Percentiles rank a stretch among this genome's conserved stretches.
Evolutionary conservation across 2,113 vertebrate genomes (phyloP).

Genomic region (Siphamia tubifer): DNA sequence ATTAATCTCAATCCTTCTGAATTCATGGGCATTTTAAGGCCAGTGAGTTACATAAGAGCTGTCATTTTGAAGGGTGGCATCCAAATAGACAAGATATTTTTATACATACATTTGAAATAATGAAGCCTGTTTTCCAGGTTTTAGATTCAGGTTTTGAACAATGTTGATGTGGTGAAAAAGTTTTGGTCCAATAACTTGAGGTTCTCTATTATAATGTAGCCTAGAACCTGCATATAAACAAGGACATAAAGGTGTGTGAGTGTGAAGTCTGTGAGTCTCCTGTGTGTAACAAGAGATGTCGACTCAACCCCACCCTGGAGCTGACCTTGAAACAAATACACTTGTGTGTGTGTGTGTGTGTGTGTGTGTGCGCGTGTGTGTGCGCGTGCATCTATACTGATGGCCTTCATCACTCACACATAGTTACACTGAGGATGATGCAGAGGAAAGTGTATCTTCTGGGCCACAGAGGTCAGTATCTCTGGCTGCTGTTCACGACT

Average conservation of each 20-base stretch:
- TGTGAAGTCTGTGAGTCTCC: conserved; percentile 15
- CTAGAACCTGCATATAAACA: conserved; percentile 5
- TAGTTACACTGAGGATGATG: conserved; percentile 8
- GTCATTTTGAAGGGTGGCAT: too few relatives aligned
- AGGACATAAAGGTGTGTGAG: background rate
- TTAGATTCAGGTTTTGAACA: background rate
- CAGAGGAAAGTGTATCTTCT: conserved; percentile 5
- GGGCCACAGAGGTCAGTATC: background rate
- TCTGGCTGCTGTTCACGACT: background rate
- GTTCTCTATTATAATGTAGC: conserved; percentile 10
- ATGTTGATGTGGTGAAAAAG: background rate
- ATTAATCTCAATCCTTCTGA: too few relatives aligned
- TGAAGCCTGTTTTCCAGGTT: background rate
- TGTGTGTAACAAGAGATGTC: conserved; percentile 65
- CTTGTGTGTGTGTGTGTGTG: background rate
- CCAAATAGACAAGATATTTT: too few relatives aligned
- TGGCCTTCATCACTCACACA: conserved; percentile 17
- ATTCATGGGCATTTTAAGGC: too few relatives aligned
- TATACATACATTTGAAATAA: background rate
- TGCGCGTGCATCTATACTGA: background rate
- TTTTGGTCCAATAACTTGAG: background rate
- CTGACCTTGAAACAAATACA: conserved; percentile 70
- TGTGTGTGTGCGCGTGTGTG: background rate
- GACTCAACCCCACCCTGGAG: conserved; percentile 33
- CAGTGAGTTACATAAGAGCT: too few relatives aligned